A percentile compares a stretch with the other conserved stretches of the same genome.
phyloP scores from a whole-genome alignment of 2,797 vertebrate genomes.

The Tokudaia muenninki region DNA sequence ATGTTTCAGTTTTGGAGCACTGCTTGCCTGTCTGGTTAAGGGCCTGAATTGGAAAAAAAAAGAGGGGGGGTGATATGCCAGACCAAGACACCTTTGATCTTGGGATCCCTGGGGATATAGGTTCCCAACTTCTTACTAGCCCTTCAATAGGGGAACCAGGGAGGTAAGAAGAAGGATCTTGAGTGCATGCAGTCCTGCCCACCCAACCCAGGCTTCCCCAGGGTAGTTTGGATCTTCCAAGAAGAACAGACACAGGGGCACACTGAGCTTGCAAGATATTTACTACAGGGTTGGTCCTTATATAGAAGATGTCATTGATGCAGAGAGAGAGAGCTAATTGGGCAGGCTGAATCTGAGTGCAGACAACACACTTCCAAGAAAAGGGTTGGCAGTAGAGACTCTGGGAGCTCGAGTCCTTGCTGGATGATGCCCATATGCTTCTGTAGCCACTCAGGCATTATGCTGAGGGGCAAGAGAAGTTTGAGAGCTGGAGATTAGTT shows the following conservation, averaged over 20 bases:
- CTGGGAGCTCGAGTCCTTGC: neutral
- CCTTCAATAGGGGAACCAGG: neutral
- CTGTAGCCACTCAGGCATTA: neutral
- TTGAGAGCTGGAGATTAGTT: too few relatives aligned
- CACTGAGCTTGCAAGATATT: neutral
- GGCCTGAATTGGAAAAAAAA: neutral
- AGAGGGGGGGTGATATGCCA: neutral
- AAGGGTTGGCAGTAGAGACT: neutral
- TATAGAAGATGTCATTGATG: neutral
- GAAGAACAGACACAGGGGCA: neutral
- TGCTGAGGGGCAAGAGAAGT: neutral
- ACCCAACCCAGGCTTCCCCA: neutral
- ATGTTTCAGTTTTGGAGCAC: neutral
- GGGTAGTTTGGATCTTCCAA: neutral
- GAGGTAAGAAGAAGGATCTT: neutral
- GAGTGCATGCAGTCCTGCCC: neutral
- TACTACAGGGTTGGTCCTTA: neutral
- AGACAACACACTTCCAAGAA: neutral
- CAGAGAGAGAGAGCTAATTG: too few relatives aligned
- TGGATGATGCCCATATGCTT: too few relatives aligned
- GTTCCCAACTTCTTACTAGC: neutral
- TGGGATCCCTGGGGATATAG: neutral
- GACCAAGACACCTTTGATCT: neutral
- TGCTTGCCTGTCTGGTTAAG: conserved; percentile 45
- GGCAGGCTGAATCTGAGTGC: neutral